phyloP scores from a whole-genome alignment of 2,888 invertebrate genomes.

The Sepiola atlantica region DNA sequence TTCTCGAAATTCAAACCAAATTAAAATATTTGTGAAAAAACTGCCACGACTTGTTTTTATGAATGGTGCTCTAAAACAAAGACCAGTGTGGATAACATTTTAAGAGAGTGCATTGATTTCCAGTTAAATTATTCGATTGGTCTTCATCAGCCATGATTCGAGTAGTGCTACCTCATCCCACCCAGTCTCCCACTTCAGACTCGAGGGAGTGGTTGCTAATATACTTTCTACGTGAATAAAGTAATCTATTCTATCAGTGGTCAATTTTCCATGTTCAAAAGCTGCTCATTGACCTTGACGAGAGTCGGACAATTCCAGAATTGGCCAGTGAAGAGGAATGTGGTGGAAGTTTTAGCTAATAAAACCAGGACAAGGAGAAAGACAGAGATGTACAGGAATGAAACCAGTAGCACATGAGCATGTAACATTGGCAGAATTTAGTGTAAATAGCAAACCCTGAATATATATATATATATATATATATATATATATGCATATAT shows the following conservation, averaged over 20 bases:
- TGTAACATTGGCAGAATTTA: neutral
- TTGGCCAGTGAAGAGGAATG: neutral
- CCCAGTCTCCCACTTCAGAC: neutral
- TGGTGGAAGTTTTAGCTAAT: neutral
- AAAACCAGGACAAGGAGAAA: neutral
- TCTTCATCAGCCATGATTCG: neutral
- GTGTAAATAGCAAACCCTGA: too few relatives aligned
- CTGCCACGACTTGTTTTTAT: too few relatives aligned
- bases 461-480: neutral
- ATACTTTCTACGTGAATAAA: constrained; percentile 32
- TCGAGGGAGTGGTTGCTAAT: neutral
- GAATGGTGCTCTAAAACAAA: too few relatives aligned
- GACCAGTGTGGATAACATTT: too few relatives aligned
- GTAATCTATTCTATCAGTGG: constrained; percentile 32
- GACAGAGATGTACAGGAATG: neutral
- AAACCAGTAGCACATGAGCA: neutral
- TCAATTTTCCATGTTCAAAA: constrained; percentile 16
- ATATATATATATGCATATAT: too few relatives aligned
- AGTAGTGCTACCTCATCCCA: neutral
- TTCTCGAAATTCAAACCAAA: too few relatives aligned
- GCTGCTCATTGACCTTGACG: neutral
- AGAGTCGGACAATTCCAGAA: neutral
- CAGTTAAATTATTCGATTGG: neutral
- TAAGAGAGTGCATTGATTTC: neutral
- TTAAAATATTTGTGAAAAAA: too few relatives aligned